These are phyloP conservation scores for Drosophila vallismaia DNA, from an alignment of 2,888 invertebrate species.

Conservation along the genomic window DNA sequence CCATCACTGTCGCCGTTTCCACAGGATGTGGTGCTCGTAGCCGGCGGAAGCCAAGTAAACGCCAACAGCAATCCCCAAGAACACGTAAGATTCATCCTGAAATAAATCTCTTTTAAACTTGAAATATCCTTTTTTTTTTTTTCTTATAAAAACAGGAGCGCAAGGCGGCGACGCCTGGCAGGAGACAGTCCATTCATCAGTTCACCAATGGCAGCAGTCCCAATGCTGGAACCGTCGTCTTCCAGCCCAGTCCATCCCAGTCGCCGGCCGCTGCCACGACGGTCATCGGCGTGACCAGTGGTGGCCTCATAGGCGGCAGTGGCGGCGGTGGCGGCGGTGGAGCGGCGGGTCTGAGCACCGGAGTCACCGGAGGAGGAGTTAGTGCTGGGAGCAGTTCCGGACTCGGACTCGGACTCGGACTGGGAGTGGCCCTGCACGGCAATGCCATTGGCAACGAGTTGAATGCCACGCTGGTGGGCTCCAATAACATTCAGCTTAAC, in stretches of 20 bases:
- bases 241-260: slow-evolving; percentile 84
- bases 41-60: slow-evolving; percentile 83
- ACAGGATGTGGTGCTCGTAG: slow-evolving; percentile 84
- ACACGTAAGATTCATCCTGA: slow-evolving; percentile 74
- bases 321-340: slow-evolving; percentile 55
- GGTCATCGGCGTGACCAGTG: slow-evolving; percentile 83
- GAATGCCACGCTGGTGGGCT: slow-evolving; percentile 84
- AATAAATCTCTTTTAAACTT: no score
- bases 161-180: slow-evolving; percentile 84
- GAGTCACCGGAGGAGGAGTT: slow-evolving; percentile 28
- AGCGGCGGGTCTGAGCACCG: slow-evolving; percentile 25
- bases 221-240: slow-evolving; percentile 84
- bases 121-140: not conserved
- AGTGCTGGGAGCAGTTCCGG: slow-evolving; percentile 39
- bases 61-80: slow-evolving; percentile 83
- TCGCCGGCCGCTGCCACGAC: slow-evolving; percentile 84
- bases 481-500: slow-evolving; percentile 84
- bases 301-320: slow-evolving; percentile 74
- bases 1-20: slow-evolving; percentile 84
- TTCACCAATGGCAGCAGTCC: slow-evolving; percentile 84
- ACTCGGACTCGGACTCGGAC: slow-evolving; percentile 44
- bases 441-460: slow-evolving; percentile 83
- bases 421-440: slow-evolving; percentile 41
- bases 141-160: slow-evolving; percentile 77
- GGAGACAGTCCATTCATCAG: slow-evolving; percentile 84